Evolutionary conservation across 2,113 vertebrate species (phyloP).

Genomic region (Progne subis): DNA sequence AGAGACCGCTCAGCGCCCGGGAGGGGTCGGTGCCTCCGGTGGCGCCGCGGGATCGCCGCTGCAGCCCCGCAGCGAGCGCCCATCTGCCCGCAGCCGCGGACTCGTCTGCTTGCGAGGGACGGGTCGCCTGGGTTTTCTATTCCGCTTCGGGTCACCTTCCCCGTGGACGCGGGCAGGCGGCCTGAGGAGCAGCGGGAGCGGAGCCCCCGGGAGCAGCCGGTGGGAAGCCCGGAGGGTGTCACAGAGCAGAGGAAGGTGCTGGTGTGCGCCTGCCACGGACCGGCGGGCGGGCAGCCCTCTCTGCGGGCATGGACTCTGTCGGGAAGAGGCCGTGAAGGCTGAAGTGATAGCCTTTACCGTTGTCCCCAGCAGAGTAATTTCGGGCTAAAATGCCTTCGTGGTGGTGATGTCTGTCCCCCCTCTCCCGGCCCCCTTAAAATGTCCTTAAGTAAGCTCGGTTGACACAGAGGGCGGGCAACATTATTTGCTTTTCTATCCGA

Average conservation of each 20-base stretch:
- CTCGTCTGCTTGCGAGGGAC: neutral
- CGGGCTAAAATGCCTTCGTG: neutral
- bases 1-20: no score
- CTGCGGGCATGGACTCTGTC: neutral
- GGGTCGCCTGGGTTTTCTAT: accelerated
- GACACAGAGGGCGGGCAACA: neutral
- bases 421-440: neutral
- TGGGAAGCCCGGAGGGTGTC: neutral
- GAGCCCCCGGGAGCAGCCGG: neutral
- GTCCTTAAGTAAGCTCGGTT: neutral
- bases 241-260: neutral
- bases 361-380: neutral
- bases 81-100: neutral
- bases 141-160: neutral
- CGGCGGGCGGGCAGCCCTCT: neutral
- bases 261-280: neutral
- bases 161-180: neutral
- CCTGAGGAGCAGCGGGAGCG: neutral
- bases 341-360: neutral
- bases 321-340: neutral
- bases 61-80: neutral
- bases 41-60: neutral
- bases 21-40: neutral
- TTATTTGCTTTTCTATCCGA: neutral
- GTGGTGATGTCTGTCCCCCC: neutral